Percentiles rank a stretch among this genome's conserved stretches.
Conservation (phyloP, 2,797 vertebrate species). For the Microctenopoma lineatum region DNA sequence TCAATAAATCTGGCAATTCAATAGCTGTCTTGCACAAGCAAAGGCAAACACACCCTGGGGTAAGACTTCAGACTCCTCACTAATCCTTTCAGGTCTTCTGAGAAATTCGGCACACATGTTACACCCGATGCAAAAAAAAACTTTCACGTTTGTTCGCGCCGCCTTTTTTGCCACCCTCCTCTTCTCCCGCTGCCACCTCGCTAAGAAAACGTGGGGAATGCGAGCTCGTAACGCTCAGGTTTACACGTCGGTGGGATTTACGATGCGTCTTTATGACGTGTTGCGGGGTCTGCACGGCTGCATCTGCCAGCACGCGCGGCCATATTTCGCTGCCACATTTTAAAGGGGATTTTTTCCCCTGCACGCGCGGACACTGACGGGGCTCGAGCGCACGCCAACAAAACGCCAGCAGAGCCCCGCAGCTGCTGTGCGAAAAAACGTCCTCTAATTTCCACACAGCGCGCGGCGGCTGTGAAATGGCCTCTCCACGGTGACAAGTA, state of each 20-base stretch:
- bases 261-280: background rate
- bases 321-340: slow-evolving; percentile 29
- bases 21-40: background rate
- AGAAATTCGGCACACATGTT: slow-evolving; percentile 12
- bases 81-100: background rate
- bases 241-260: background rate
- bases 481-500: slow-evolving; percentile 29
- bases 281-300: background rate
- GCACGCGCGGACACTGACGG: slow-evolving; percentile 4
- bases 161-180: background rate
- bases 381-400: slow-evolving; percentile 33
- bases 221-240: background rate
- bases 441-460: slow-evolving; percentile 10
- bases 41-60: background rate
- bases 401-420: slow-evolving; percentile 21
- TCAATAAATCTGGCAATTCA: slow-evolving; percentile 49
- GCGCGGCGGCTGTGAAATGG: slow-evolving; percentile 27
- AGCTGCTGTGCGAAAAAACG: slow-evolving; percentile 12
- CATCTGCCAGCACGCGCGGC: slow-evolving; percentile 11
- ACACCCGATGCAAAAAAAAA: slow-evolving; percentile 3
- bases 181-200: background rate
- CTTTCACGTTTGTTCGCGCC: background rate
- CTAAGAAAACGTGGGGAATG: background rate
- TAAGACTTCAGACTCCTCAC: slow-evolving; percentile 5
- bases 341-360: slow-evolving; percentile 2